phyloP scores from a whole-genome alignment of 2,888 invertebrate species.

The Hypsopygia costalis region DNA sequence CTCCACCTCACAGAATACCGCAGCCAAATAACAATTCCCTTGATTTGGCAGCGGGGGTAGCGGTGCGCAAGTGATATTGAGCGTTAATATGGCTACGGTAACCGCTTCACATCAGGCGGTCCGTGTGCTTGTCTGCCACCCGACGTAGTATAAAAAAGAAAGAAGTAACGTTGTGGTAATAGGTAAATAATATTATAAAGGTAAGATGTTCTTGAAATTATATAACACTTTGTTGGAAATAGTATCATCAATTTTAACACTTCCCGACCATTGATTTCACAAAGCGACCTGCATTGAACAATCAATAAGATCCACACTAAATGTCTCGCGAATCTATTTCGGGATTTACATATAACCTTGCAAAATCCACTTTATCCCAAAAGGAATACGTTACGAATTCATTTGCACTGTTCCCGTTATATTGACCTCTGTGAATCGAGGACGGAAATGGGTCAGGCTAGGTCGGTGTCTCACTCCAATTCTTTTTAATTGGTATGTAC shows the following conservation, averaged over 20 bases:
- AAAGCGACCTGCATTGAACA: conserved; percentile 34
- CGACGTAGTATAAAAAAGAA: too few species aligned
- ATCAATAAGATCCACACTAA: conserved; percentile 47
- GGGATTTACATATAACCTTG: conserved; percentile 20
- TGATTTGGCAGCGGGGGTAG: too few species aligned
- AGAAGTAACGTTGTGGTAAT: too few species aligned
- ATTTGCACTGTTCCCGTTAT: conserved; percentile 15
- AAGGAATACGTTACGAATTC: conserved; percentile 24
- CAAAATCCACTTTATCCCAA: conserved; percentile 17
- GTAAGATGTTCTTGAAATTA: too few species aligned
- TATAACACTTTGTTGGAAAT: too few species aligned
- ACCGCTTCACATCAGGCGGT: too few species aligned
- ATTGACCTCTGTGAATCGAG: conserved; percentile 52
- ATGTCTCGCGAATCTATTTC: conserved; percentile 60
- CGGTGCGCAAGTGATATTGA: too few species aligned
- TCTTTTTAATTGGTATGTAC: conserved; percentile 50
- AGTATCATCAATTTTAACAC: background rate
- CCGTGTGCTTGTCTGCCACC: too few species aligned
- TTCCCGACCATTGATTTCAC: background rate
- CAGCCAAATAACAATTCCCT: too few species aligned
- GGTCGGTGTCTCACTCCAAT: conserved; percentile 54
- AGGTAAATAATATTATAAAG: too few species aligned
- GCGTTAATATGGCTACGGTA: too few species aligned
- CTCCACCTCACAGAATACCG: too few species aligned
- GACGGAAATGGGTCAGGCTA: conserved; percentile 62